phyloP scores from a whole-genome alignment of 1,140 invertebrate species.

The honey bee (Apis mellifera) region DNA sequence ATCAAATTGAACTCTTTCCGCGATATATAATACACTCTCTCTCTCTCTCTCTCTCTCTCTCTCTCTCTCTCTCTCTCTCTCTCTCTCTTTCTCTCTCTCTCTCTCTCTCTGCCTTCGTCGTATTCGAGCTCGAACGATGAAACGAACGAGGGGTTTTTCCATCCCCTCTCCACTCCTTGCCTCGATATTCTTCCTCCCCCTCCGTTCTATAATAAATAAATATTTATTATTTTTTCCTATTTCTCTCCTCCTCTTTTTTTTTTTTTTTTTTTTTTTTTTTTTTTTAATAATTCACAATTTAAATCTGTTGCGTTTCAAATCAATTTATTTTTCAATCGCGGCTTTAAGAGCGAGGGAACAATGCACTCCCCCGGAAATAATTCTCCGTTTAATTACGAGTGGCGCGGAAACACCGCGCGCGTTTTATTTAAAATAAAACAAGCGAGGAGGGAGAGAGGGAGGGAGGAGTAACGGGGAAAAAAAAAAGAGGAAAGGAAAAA shows the following conservation, averaged over 20 bases:
- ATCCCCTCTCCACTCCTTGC: too few relatives aligned
- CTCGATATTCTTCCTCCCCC: neutral
- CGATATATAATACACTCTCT: constrained; percentile 14
- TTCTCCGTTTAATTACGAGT: constrained; percentile 43
- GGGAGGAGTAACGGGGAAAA: too few relatives aligned
- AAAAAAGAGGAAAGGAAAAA: neutral
- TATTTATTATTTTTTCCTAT: too few relatives aligned
- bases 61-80: too few relatives aligned
- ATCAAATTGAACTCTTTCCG: constrained; percentile 31
- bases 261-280: neutral
- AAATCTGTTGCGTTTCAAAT: constrained; percentile 36
- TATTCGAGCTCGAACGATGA: constrained; percentile 7
- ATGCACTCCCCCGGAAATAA: constrained; percentile 19
- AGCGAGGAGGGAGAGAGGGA: neutral
- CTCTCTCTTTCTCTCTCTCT: too few relatives aligned
- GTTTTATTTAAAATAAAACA: constrained; percentile 19
- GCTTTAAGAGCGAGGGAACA: constrained; percentile 22
- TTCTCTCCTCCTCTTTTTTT: neutral
- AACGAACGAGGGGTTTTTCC: neutral
- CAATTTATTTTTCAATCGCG: constrained; percentile 44
- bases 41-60: too few relatives aligned
- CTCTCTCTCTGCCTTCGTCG: constrained; percentile 6
- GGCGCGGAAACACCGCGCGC: constrained; percentile 18
- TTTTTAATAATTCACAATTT: constrained; percentile 13
- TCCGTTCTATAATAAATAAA: too few relatives aligned